Evolutionary conservation across 2,888 invertebrate species (phyloP), one percentile per base, ranked within the genome.

Genomic region (Aspidapion aeneum): DNA sequence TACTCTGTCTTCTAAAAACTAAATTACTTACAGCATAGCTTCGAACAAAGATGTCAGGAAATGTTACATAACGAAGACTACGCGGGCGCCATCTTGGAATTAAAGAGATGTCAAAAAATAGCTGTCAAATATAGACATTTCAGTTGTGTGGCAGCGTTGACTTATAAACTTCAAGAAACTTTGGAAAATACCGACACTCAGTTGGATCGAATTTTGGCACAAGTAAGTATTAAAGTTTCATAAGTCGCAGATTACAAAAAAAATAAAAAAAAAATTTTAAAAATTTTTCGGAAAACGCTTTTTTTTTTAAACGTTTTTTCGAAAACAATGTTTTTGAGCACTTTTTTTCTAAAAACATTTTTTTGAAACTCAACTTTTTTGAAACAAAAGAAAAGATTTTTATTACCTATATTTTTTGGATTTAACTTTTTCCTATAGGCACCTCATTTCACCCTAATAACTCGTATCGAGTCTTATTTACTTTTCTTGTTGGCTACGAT

Each of bases 111-210:
- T 74, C 91, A 93, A 74, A 90, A 89, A 74, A 93, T 91, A 0
- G 95, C 96, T 0, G 85, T 87, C 0, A 90, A 87, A 51, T 94
- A 94, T 74, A 89, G 89, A 72, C 93, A 97, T 75, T 98, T 92
- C 74, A 87, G 87, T n/a, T 96, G 97, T 74, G 94, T 98, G 52
- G 90, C 93, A 54, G 94, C 95, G 65, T 80, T 98, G 48, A 89
- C 89, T 16, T 87, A 89, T 16, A 91, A 96, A 74, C 81, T 98
- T 0, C 94, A 96, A 77, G 96, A 97, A 76, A 96, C 94, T 0
- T 80, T 97, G 61, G 91, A 93, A 65, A 87, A 94, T 82, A 93
- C 95, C 0, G 97, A 98, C 75, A 93, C 95, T 69, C 93, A 94
- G 72, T 77, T 98, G 52, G 97, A 98, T 74, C 87, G 88, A 0